phyloP scores from a whole-genome alignment of 2,888 invertebrate genomes.

The Melipona beecheii region DNA sequence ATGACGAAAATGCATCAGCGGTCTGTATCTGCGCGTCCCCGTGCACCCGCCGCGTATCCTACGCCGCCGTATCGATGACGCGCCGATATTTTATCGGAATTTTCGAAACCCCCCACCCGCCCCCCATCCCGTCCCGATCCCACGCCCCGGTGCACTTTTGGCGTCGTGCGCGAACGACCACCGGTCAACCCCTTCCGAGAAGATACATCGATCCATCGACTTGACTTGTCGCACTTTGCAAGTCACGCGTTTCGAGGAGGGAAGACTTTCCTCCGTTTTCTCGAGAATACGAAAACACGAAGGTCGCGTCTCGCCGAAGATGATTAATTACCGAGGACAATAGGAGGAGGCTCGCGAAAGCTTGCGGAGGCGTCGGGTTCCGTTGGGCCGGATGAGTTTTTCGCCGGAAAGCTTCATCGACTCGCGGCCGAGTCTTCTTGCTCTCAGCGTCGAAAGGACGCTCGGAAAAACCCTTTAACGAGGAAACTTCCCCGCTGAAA shows the following conservation, averaged over 20 bases:
- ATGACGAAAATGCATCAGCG: slow-evolving; percentile 77
- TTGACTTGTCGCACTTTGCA: neutral
- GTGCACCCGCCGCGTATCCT: slow-evolving; percentile 40
- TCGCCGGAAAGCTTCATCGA: slow-evolving; percentile 45
- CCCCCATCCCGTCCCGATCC: no score
- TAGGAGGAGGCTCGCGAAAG: neutral
- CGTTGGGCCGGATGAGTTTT: no score
- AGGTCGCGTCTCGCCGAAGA: neutral
- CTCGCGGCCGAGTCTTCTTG: slow-evolving; percentile 39
- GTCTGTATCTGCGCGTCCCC: slow-evolving; percentile 54
- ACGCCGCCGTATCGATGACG: slow-evolving; percentile 71
- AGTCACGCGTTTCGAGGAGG: neutral
- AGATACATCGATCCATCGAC: neutral
- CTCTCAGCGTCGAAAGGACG: slow-evolving; percentile 19
- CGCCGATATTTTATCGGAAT: slow-evolving; percentile 73
- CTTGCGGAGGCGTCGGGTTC: slow-evolving; percentile 6
- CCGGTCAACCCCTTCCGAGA: neutral
- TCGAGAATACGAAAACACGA: neutral
- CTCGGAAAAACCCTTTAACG: slow-evolving; percentile 72
- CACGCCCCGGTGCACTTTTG: neutral
- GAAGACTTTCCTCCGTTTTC: neutral
- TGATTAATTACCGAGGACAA: neutral
- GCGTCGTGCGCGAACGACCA: neutral
- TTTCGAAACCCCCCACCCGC: slow-evolving; percentile 53
- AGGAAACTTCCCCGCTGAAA: slow-evolving; percentile 72